A percentile compares a stretch with the other conserved stretches of the same genome.
Evolutionary conservation across 23 tunicate species (phyloP).

Genomic region (Oikopleura albicans): DNA sequence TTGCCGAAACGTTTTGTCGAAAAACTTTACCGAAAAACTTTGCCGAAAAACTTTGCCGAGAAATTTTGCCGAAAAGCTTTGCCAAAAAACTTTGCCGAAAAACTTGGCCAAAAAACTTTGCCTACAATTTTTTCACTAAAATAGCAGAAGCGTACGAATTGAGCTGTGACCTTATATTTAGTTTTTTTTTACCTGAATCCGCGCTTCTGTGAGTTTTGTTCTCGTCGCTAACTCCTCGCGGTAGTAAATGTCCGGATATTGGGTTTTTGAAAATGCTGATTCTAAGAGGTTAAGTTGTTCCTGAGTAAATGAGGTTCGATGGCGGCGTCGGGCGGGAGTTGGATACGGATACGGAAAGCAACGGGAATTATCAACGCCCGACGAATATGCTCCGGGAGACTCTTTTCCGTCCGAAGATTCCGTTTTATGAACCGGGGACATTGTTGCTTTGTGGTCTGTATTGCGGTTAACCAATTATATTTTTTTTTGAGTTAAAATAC

Average conservation of each 20-base stretch:
- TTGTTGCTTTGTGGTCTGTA: background rate
- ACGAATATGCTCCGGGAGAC: background rate
- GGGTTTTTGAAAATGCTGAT: constrained; percentile 36
- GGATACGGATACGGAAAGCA: constrained; percentile 27
- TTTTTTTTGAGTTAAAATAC: no score
- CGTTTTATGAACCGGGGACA: constrained; percentile 1
- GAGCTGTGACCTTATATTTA: background rate
- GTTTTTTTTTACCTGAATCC: constrained; percentile 33
- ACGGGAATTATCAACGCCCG: background rate
- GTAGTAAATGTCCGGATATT: constrained; percentile 44
- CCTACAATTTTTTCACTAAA: background rate
- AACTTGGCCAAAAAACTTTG: background rate
- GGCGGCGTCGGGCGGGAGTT: constrained; percentile 33
- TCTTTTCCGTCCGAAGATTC: background rate
- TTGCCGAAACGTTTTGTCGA: no score
- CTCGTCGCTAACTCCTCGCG: constrained; percentile 39
- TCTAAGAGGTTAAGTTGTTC: constrained; percentile 34
- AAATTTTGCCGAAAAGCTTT: background rate
- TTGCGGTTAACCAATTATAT: no score
- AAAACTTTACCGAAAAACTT: no score
- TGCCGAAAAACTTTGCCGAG: background rate
- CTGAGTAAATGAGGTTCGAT: constrained; percentile 38
- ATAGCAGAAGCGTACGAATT: background rate
- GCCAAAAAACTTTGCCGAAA: background rate
- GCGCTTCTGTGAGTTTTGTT: constrained; percentile 38